Evolutionary conservation across 2,797 vertebrate genomes (phyloP), one percentile per base, ranked within the genome.

Genomic region (Pelobates cultripes): DNA sequence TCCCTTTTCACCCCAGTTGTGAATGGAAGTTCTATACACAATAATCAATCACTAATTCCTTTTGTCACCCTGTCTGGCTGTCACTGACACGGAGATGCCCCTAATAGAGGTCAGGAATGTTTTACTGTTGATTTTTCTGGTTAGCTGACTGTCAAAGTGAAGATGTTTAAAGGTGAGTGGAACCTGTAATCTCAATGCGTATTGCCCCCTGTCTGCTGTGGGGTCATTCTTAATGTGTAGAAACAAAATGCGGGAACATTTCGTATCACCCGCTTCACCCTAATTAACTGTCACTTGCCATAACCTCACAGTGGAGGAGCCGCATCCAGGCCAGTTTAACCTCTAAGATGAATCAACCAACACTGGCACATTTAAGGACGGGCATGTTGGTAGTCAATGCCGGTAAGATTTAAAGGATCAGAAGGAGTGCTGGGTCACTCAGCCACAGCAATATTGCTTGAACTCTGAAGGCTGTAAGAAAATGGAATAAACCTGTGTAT

Each of bases 81-180:
- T 40, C 45, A 28, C 28, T 6, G 77, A 45, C 55, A 17, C 70
- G 2, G 6, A 53, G 70, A 64, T 40, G 28, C 61, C 61, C n/a
- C 4, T 41, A 43, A n/a, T 0, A 3, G 28, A 15, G 43, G 42
- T 8, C n/a, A 9, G 14, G 4, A 13, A 70, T 67, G 42, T 78
- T 70, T 70, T 70, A 7, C 66, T 70, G 67, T 42, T 74, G 73
- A 28, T 41, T 74, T 17, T 64, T 64, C 61, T 64, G 28, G 51
- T 63, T 74, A 53, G 57, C 51, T 41, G 13, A n/a, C 43, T 43
- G 7, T 4, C 28, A 41, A 61, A 51, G 10, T 44, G 43, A 3
- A 55, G 64, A 55, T 12, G 75, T 15, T 12, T 4, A 5, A 17
- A 7, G 28, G 61, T 7, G 61, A 14, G 57, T 63, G 6, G 51